Base-by-base conservation (phyloP, 2,888 invertebrate species). In the Acronicta psi region DNA sequence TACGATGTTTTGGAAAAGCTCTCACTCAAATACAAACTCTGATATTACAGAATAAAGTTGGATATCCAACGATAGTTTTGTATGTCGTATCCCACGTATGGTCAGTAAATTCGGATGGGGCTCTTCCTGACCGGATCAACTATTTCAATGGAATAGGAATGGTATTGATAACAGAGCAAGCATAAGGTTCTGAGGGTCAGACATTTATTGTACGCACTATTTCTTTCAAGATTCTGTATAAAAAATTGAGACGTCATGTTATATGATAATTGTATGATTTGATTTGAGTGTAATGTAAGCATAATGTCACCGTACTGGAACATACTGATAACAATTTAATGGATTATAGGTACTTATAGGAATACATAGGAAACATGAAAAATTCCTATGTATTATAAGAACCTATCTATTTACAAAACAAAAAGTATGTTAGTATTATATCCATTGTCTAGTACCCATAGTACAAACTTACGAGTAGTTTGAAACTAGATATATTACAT, bases 131-230 rank as follows among this genome's bases (percentile, higher is more conserved):
- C 78, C 75, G 81, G 79, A 83, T 85, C 81, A 82, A 69, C 80
- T 84, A 80, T 87, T 87, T 81, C 82, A 80, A 81, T 89, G 82
- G 87, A 84, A 87, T 87, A 85, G 81, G 81, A 75, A 75, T 80
- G 75, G 77, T 84, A 86, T 84, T 85, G 83, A 85, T 86, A 84
- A 79, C 77, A 69, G 63, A 73, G 43, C 25, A 58, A 66, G 59
- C 76, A 77, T 79, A 73, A 46, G 71, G 77, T 76, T 73, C 47
- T 42, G 20, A 49, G 53, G 59, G 63, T 63, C 59, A 57, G 43
- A 50, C 40, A 59, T 51, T 69, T 62, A 69, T 53, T 42, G 41
- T 43, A 25, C 51, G 23, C 50, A 65, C 50, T 59, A 56, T 60
- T 55, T 60, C 44, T 59, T 59, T 65, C 54, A 14, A 20, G 42